These are phyloP conservation scores for Agonopterix arenella DNA, from an alignment of 2,888 invertebrate genomes.

Conservation along the genomic window DNA sequence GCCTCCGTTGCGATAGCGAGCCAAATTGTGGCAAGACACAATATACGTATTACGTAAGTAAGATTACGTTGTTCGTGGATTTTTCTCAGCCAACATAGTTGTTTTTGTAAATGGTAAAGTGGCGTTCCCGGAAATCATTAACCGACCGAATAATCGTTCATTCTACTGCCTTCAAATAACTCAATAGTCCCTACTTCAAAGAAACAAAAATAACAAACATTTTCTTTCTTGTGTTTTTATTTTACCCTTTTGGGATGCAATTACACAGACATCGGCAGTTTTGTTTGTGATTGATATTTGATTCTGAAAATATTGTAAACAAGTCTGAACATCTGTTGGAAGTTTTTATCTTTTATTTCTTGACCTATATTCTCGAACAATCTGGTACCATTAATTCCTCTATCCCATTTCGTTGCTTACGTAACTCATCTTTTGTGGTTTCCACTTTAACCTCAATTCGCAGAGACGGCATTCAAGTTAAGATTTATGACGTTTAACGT, in stretches of 20 bases:
- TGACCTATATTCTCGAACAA: slow-evolving; percentile 8
- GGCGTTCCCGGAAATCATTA: slow-evolving; percentile 8
- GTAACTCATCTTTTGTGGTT: slow-evolving; percentile 28
- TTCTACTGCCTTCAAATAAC: slow-evolving; percentile 1
- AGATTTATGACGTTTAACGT: slow-evolving; percentile 33
- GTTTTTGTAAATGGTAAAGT: slow-evolving; percentile 16
- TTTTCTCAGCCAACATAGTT: slow-evolving; percentile 21
- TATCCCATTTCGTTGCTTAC: slow-evolving; percentile 24
- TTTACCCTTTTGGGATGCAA: background rate
- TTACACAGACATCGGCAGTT: background rate
- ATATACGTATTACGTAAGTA: slow-evolving; percentile 46
- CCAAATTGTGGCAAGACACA: slow-evolving; percentile 50
- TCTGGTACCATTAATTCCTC: slow-evolving; percentile 19
- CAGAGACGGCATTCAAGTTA: slow-evolving; percentile 25
- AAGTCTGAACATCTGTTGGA: background rate
- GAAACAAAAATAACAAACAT: background rate
- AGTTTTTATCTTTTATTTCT: background rate
- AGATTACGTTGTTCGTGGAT: slow-evolving; percentile 42
- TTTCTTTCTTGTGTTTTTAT: no score
- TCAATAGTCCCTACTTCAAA: background rate
- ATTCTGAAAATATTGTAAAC: background rate
- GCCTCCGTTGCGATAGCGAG: slow-evolving; percentile 49
- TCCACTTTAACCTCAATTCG: slow-evolving; percentile 30
- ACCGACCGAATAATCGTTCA: slow-evolving; percentile 1
- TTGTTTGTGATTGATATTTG: background rate